Conservation (phyloP, 2,797 vertebrate genomes). For the Gambusia yucatana region DNA sequence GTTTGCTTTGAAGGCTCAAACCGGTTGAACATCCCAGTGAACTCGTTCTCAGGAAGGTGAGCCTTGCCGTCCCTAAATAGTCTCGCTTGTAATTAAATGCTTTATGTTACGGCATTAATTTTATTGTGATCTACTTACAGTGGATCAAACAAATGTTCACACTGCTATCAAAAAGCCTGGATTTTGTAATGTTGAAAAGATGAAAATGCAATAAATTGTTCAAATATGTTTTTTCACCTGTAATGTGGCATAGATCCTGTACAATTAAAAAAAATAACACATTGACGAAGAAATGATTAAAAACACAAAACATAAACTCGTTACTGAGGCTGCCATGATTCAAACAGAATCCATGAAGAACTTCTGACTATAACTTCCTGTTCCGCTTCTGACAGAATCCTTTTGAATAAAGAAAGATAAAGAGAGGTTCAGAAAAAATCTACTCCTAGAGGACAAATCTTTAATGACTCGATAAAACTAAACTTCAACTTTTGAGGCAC, state of each 20-base stretch:
- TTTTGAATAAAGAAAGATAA: neutral
- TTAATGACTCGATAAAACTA: neutral
- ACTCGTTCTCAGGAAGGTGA: slow-evolving; percentile 89
- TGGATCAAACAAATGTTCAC: neutral
- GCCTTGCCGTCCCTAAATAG: slow-evolving; percentile 3
- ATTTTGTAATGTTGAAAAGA: neutral
- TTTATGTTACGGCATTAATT: neutral
- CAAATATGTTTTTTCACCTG: neutral
- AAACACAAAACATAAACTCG: neutral
- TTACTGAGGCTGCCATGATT: neutral
- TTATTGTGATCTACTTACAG: neutral
- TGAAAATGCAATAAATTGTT: neutral
- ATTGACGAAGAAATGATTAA: neutral
- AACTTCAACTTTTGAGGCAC: neutral
- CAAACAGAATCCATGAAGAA: neutral
- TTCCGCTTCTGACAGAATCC: neutral
- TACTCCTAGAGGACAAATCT: neutral
- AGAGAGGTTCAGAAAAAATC: neutral
- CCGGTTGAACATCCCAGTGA: slow-evolving; percentile 87
- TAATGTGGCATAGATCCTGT: neutral
- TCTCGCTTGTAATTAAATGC: neutral
- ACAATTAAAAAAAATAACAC: neutral
- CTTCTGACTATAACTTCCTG: neutral
- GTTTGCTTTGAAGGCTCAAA: slow-evolving; percentile 83
- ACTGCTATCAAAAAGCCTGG: neutral